phyloP scores from a whole-genome alignment of 2,888 invertebrate genomes.

The Terebella lapidaria region DNA sequence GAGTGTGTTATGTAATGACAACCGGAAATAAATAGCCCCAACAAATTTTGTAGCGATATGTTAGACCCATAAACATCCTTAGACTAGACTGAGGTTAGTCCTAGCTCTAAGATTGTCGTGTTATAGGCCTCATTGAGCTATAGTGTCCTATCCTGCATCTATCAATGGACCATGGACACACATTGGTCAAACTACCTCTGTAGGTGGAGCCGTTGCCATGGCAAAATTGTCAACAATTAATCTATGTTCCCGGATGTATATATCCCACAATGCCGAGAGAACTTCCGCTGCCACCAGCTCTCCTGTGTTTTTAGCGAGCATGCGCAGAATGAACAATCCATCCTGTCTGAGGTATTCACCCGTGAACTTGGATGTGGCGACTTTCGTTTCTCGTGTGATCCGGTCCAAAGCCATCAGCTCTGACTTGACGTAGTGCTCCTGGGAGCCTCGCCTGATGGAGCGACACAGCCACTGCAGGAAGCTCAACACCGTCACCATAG shows the following conservation, averaged over 20 bases:
- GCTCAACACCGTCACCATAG: conserved; percentile 48
- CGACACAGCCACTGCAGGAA: conserved; percentile 53
- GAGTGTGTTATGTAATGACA: no score
- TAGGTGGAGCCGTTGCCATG: no score
- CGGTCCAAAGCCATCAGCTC: conserved; percentile 51
- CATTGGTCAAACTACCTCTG: no score
- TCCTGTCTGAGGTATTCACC: conserved; percentile 48
- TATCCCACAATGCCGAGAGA: conserved; percentile 45
- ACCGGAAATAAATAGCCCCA: no score
- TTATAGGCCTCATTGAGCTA: no score
- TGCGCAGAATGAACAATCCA: conserved; percentile 46
- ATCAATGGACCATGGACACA: no score
- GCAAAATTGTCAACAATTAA: no score
- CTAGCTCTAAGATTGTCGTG: no score
- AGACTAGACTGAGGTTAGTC: no score
- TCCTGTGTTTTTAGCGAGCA: conserved; percentile 46
- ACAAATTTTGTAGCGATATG: no score
- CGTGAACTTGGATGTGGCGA: conserved; percentile 48
- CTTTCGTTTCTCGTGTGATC: conserved; percentile 43
- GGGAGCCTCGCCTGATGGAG: conserved; percentile 40
- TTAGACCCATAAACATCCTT: no score
- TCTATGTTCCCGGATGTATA: conserved; percentile 26
- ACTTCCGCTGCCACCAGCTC: conserved; percentile 48
- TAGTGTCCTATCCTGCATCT: no score
- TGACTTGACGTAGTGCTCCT: conserved; percentile 43